phyloP scores from a whole-genome alignment of 1,140 invertebrate genomes.

The Centruroides sculpturatus region DNA sequence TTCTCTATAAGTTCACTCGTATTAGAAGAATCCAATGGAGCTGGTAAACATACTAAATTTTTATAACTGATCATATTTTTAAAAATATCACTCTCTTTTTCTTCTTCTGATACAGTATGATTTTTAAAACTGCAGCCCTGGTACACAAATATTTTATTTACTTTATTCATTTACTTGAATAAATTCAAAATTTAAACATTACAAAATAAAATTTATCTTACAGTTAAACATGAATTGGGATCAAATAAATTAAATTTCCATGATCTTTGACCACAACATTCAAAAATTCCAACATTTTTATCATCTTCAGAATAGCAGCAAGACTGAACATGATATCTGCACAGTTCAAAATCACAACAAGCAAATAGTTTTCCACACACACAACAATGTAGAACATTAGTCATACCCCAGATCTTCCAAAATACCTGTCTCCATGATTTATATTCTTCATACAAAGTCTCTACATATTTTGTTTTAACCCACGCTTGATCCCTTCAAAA shows the following conservation, averaged over 20 bases:
- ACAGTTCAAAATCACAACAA: slow-evolving; percentile 10
- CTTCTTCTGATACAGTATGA: slow-evolving; percentile 8
- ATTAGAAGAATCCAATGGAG: too few species aligned
- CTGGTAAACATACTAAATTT: slow-evolving; percentile 1
- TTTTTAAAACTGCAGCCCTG: slow-evolving; percentile 13
- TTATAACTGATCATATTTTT: slow-evolving; percentile 13
- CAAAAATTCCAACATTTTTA: slow-evolving; percentile 6
- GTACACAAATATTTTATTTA: not conserved
- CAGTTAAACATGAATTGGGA: slow-evolving; percentile 9
- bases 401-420: slow-evolving; percentile 12
- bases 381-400: slow-evolving; percentile 8
- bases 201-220: not conserved
- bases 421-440: slow-evolving; percentile 14
- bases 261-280: slow-evolving; percentile 10
- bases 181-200: not conserved
- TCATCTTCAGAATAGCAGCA: slow-evolving; percentile 2
- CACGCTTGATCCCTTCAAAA: slow-evolving; percentile 11
- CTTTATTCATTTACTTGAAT: not conserved
- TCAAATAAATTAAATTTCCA: slow-evolving; percentile 14
- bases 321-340: slow-evolving; percentile 10
- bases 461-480: slow-evolving; percentile 9
- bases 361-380: slow-evolving; percentile 10
- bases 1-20: too few species aligned
- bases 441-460: slow-evolving; percentile 5
- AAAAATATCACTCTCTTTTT: slow-evolving; percentile 7